Evolutionary conservation across 2,113 vertebrate species (phyloP).

Genomic region (Psephotus haematonotus): DNA sequence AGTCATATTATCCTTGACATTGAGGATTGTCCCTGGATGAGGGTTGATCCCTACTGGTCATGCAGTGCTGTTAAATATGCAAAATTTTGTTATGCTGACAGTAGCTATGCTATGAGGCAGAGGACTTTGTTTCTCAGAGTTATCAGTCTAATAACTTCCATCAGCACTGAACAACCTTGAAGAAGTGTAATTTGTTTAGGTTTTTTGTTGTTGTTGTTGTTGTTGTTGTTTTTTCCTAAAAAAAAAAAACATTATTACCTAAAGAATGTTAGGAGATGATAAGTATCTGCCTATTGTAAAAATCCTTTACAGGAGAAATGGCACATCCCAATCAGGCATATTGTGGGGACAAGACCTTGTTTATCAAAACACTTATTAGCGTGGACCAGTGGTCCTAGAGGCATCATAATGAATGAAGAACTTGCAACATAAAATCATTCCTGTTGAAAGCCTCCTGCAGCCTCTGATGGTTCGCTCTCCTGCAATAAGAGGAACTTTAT

Average conservation of each 20-base stretch:
- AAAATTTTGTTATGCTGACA: not conserved
- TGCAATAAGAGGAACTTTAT: not conserved
- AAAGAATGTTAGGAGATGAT: not conserved
- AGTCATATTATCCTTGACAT: not conserved
- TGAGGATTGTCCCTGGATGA: not conserved
- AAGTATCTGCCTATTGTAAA: not conserved
- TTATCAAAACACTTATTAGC: constrained; percentile 23
- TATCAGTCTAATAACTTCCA: not conserved
- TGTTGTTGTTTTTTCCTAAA: no score
- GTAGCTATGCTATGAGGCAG: not conserved
- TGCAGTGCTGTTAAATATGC: not conserved
- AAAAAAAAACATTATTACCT: not conserved
- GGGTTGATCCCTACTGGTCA: not conserved
- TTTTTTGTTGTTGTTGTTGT: no score
- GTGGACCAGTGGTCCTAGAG: not conserved
- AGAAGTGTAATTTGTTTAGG: not conserved
- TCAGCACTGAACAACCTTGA: not conserved
- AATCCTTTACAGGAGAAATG: constrained; percentile 21
- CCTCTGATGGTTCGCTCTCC: fast-evolving
- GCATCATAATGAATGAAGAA: constrained; percentile 10
- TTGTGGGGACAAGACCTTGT: not conserved
- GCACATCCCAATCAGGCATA: not conserved
- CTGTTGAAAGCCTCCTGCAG: not conserved
- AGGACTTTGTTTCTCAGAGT: not conserved
- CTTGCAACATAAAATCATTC: not conserved